Evolutionary conservation across 1,140 invertebrate genomes (phyloP).

Genomic region (Ooceraea biroi): DNA sequence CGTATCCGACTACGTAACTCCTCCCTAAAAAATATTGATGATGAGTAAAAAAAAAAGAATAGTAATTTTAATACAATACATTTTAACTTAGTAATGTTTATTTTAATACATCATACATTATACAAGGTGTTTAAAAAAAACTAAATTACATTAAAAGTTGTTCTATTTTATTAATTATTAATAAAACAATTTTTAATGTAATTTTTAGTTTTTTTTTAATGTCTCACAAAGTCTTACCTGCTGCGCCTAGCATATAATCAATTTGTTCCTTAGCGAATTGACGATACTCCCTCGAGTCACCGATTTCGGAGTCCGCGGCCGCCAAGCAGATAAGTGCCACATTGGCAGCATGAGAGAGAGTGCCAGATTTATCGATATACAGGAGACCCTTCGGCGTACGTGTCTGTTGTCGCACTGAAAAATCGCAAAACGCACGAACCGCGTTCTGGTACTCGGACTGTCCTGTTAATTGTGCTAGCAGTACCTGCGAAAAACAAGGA

Average conservation of each 20-base stretch:
- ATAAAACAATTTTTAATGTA: background rate
- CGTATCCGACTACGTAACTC: constrained; percentile 90
- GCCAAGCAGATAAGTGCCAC: constrained; percentile 87
- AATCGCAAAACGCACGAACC: constrained; percentile 86
- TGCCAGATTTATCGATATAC: constrained; percentile 88
- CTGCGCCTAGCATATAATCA: constrained; percentile 88
- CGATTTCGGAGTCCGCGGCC: constrained; percentile 84
- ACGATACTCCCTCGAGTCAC: constrained; percentile 82
- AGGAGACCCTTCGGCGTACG: constrained; percentile 87
- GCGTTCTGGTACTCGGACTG: constrained; percentile 84
- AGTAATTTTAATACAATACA: too few species aligned
- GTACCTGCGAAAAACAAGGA: constrained; percentile 77
- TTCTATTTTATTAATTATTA: too few species aligned
- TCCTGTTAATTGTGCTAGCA: constrained; percentile 85
- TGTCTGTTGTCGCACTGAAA: constrained; percentile 83
- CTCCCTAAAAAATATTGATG: constrained; percentile 80
- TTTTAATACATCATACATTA: background rate
- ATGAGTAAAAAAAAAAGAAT: background rate
- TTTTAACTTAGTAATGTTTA: too few species aligned
- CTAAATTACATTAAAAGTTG: too few species aligned
- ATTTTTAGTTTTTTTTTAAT: background rate
- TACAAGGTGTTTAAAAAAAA: too few species aligned
- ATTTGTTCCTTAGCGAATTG: constrained; percentile 89
- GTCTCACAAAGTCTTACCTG: constrained; percentile 63
- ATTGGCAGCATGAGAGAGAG: constrained; percentile 87